Conservation (phyloP, 2,888 invertebrate species). For the Drepana falcataria region DNA sequence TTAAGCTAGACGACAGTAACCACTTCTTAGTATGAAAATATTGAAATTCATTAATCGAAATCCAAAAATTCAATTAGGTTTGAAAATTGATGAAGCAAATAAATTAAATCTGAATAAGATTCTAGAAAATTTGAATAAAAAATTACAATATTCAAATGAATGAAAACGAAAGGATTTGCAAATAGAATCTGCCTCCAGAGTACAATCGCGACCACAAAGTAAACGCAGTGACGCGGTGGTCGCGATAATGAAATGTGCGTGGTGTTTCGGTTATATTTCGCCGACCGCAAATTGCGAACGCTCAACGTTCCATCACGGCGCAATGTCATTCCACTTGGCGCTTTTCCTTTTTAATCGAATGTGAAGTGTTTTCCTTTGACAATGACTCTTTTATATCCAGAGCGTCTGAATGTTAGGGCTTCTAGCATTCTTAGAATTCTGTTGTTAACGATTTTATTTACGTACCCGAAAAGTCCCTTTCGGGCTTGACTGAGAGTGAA, state of each 20-base stretch:
- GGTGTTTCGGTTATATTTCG: slow-evolving; percentile 13
- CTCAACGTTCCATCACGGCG: slow-evolving; percentile 3
- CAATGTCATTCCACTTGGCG: slow-evolving; percentile 12
- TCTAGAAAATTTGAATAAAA: not conserved
- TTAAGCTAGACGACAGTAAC: too few species aligned
- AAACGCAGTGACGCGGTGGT: slow-evolving; percentile 2
- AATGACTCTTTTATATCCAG: not conserved
- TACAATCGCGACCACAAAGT: slow-evolving; percentile 4
- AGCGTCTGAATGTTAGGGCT: too few species aligned
- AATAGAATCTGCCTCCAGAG: not conserved
- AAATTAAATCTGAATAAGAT: not conserved
- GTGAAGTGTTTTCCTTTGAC: slow-evolving; percentile 15
- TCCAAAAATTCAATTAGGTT: not conserved
- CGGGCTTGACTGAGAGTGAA: too few species aligned
- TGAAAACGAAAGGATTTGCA: not conserved
- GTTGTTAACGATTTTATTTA: too few species aligned
- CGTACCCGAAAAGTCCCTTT: too few species aligned
- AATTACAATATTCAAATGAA: not conserved
- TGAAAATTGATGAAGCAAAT: not conserved
- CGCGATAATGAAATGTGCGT: slow-evolving; percentile 10
- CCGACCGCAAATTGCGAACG: slow-evolving; percentile 12
- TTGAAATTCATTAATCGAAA: not conserved
- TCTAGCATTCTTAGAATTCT: too few species aligned
- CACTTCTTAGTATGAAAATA: too few species aligned
- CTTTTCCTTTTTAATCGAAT: slow-evolving; percentile 18